Percentiles rank a stretch among this genome's conserved stretches.
These are phyloP conservation scores for Lagopus leucura DNA, from an alignment of 2,113 vertebrate genomes.

Conservation along the genomic window DNA sequence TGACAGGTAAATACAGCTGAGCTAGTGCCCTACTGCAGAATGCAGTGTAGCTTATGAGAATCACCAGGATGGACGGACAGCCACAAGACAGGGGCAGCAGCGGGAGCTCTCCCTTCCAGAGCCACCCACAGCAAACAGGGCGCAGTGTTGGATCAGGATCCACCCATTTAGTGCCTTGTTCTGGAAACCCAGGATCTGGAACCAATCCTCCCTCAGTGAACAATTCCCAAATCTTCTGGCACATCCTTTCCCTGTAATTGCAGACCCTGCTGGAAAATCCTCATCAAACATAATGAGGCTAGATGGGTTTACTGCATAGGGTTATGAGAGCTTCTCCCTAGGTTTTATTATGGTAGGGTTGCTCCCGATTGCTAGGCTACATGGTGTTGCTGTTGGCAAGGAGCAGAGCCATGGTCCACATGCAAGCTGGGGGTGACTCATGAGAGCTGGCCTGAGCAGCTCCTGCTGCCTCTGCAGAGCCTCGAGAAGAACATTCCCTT, in stretches of 20 bases:
- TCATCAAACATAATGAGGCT: neutral
- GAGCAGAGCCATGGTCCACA: neutral
- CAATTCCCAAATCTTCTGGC: neutral
- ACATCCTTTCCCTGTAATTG: neutral
- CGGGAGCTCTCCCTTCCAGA: neutral
- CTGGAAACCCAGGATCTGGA: neutral
- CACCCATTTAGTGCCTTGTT: neutral
- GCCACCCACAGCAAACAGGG: neutral
- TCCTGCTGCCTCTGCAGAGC: neutral
- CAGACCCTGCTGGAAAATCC: neutral
- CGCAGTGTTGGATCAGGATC: neutral
- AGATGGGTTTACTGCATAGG: neutral
- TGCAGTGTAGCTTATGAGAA: neutral
- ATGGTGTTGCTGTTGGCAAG: neutral
- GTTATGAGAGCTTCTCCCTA: neutral
- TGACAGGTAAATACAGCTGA: neutral
- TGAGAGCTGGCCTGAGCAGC: neutral
- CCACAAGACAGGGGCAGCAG: neutral
- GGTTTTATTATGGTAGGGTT: neutral
- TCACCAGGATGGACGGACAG: neutral
- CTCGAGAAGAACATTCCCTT: conserved; percentile 52
- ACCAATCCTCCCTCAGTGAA: too few species aligned
- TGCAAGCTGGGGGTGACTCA: conserved; percentile 44
- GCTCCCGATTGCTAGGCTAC: conserved; percentile 40
- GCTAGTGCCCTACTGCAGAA: neutral